A percentile compares a stretch with the other conserved stretches of the same genome.
Evolutionary conservation across 2,113 vertebrate genomes (phyloP).

Genomic region (Cathartes aura): DNA sequence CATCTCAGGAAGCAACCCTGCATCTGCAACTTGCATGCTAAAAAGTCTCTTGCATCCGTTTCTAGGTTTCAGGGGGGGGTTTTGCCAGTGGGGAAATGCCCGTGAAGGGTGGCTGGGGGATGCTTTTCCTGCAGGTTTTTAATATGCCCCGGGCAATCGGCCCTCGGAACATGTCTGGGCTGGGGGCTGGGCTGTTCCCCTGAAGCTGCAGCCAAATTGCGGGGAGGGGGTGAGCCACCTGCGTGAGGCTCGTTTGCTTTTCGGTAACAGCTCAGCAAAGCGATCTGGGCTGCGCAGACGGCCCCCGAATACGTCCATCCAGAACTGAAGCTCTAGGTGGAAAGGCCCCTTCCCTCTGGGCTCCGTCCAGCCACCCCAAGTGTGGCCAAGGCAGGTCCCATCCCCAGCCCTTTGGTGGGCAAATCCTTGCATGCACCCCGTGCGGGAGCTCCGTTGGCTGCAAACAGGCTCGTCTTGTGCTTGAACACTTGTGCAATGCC

Average conservation of each 20-base stretch:
- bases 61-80: not conserved
- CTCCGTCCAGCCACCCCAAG: not conserved
- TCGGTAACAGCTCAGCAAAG: not conserved
- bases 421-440: not conserved
- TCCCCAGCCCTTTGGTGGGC: not conserved
- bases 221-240: not conserved
- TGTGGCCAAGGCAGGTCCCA: not conserved
- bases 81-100: not conserved
- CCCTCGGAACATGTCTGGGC: not conserved
- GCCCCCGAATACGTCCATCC: not conserved
- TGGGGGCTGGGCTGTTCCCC: not conserved
- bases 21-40: rapidly evolving
- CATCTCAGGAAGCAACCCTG: not conserved
- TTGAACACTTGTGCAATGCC: not conserved
- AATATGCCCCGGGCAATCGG: rapidly evolving
- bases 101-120: rapidly evolving
- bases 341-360: not conserved
- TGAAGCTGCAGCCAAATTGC: not conserved
- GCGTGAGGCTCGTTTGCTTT: rapidly evolving
- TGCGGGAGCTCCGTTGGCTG: not conserved
- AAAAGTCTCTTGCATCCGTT: not conserved
- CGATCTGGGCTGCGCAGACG: rapidly evolving
- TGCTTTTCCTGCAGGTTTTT: not conserved
- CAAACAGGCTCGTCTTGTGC: not conserved
- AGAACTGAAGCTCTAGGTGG: not conserved